Percentiles rank a stretch among this genome's conserved stretches.
Evolutionary conservation across 2,888 invertebrate genomes (phyloP).

Genomic region (Fragum whitleyi): DNA sequence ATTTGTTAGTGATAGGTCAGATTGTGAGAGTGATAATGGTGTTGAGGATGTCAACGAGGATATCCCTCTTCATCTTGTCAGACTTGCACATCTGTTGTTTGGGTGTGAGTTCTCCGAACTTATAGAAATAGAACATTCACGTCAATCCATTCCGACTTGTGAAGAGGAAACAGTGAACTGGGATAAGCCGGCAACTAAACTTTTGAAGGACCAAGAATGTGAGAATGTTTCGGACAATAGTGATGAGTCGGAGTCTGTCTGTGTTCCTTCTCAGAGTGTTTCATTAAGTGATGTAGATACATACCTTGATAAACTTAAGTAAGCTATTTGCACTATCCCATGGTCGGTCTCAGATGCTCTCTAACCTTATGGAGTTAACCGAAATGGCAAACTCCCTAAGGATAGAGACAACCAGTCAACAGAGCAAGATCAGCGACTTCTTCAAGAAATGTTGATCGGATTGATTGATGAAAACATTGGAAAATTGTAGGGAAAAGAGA

Average conservation of each 20-base stretch:
- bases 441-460: background rate
- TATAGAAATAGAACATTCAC: background rate
- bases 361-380: background rate
- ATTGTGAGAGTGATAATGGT: background rate
- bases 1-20: background rate
- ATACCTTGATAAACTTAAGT: background rate
- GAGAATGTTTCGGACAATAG: background rate
- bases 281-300: background rate
- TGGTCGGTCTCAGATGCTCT: background rate
- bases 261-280: background rate
- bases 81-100: background rate
- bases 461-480: background rate
- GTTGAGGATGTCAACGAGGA: slow-evolving; percentile 2
- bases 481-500: background rate
- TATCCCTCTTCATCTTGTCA: background rate
- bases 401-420: background rate
- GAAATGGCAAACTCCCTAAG: background rate
- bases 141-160: background rate
- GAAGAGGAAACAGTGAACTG: background rate
- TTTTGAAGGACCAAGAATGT: background rate
- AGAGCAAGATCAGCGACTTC: background rate
- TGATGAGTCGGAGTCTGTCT: background rate
- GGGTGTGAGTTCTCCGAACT: background rate
- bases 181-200: background rate
- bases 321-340: background rate